Evolutionary conservation across 1,140 invertebrate species (phyloP).

Genomic region (Drosophila subpulchrella): DNA sequence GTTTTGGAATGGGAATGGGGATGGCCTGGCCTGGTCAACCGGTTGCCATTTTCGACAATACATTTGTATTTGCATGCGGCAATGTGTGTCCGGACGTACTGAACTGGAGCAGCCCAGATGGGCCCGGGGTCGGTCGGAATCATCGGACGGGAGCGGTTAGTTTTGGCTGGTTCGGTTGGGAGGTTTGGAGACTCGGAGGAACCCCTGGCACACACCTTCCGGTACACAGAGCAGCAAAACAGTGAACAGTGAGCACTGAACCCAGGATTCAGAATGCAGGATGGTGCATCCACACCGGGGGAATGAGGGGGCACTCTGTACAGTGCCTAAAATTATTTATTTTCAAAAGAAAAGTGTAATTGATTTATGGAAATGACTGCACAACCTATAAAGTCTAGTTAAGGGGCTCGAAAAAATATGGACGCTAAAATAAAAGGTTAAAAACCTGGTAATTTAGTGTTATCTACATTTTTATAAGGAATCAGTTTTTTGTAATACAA

Average conservation of each 20-base stretch:
- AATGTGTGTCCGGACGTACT: conserved; percentile 66
- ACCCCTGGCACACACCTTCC: conserved; percentile 67
- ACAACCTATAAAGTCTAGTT: conserved; percentile 23
- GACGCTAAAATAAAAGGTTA: neutral
- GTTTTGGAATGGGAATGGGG: neutral
- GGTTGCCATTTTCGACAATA: conserved; percentile 78
- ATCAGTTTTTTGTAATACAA: neutral
- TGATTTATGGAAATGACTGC: conserved; percentile 41
- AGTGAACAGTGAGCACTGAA: conserved; percentile 34
- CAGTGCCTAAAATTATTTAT: conserved; percentile 41
- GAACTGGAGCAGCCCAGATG: conserved; percentile 52
- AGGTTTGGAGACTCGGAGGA: conserved; percentile 18
- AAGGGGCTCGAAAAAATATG: conserved; percentile 8
- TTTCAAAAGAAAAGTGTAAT: conserved; percentile 26
- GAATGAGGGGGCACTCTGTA: neutral
- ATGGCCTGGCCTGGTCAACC: conserved; percentile 48
- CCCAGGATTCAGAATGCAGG: neutral
- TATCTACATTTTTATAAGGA: neutral
- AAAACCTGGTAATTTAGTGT: conserved; percentile 1
- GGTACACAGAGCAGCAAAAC: conserved; percentile 62
- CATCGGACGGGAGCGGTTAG: conserved; percentile 50
- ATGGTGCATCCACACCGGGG: neutral
- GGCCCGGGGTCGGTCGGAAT: conserved; percentile 31
- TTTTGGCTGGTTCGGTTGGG: conserved; percentile 49
- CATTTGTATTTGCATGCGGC: conserved; percentile 81